These are phyloP conservation scores for Phania funesta DNA, from an alignment of 2,888 invertebrate genomes.

Conservation along the genomic window DNA sequence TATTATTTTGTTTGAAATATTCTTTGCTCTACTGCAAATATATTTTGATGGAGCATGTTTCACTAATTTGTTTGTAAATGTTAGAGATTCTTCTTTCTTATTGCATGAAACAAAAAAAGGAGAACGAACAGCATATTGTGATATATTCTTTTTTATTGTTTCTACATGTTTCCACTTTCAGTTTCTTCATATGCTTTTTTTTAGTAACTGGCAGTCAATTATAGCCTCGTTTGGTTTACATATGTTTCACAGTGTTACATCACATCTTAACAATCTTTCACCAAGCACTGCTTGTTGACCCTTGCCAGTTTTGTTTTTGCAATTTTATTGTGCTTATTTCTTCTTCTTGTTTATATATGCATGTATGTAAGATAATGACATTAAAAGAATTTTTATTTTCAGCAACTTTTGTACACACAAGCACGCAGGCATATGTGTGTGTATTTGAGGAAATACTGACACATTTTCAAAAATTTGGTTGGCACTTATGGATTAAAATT, in stretches of 20 bases:
- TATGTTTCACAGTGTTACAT: slow-evolving; percentile 60
- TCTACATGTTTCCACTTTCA: neutral
- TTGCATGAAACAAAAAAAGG: neutral
- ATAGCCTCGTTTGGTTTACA: slow-evolving; percentile 68
- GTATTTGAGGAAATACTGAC: neutral
- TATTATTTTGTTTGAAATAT: no score
- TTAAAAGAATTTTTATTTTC: slow-evolving; percentile 26
- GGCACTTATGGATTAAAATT: no score
- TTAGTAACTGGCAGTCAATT: slow-evolving; percentile 67
- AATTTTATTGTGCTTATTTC: slow-evolving; percentile 1
- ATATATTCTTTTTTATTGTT: slow-evolving; percentile 27
- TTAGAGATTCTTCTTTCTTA: neutral
- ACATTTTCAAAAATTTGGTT: neutral
- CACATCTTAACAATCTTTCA: slow-evolving; percentile 45
- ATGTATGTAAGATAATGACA: slow-evolving; percentile 3
- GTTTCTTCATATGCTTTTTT: slow-evolving; percentile 9
- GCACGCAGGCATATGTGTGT: no score
- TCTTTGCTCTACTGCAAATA: no score
- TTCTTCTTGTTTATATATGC: neutral
- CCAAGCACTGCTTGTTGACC: slow-evolving; percentile 59
- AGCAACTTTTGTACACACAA: neutral
- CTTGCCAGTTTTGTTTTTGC: slow-evolving; percentile 51
- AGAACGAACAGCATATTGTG: neutral
- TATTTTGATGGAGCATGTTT: neutral
- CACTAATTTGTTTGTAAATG: slow-evolving; percentile 14